phyloP scores from a whole-genome alignment of 2,888 invertebrate genomes.

The Serrognathus titanus region DNA sequence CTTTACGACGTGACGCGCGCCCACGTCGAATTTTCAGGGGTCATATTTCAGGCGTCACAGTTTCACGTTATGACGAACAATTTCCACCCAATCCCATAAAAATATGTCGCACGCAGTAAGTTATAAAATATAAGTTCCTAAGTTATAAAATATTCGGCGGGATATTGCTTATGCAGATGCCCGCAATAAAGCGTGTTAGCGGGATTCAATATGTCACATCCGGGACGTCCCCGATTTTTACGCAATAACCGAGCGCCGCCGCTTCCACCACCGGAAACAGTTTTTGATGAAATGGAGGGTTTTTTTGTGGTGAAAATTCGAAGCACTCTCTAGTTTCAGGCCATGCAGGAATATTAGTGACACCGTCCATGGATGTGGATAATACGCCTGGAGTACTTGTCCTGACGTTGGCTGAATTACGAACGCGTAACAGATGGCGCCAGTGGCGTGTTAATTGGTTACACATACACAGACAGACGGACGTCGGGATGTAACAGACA shows the following conservation, averaged over 20 bases:
- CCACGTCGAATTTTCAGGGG: no score
- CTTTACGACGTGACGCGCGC: no score
- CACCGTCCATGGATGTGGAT: not conserved
- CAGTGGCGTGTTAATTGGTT: constrained; percentile 16
- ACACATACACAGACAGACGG: constrained; percentile 5
- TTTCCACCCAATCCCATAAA: constrained; percentile 20
- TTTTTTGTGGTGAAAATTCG: not conserved
- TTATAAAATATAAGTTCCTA: constrained; percentile 29
- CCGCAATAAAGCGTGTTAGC: constrained; percentile 30
- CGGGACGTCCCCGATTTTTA: constrained; percentile 10
- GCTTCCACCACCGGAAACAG: no score
- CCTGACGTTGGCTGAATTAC: constrained; percentile 13
- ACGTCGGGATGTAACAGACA: constrained; percentile 9
- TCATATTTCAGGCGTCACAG: no score
- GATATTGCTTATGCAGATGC: constrained; percentile 30
- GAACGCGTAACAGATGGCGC: constrained; percentile 15
- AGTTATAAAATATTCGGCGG: constrained; percentile 22
- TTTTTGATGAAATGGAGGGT: no score
- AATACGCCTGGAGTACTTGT: not conserved
- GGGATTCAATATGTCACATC: constrained; percentile 30
- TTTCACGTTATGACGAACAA: constrained; percentile 1
- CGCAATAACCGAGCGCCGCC: constrained; percentile 4
- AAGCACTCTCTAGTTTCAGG: not conserved
- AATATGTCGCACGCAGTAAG: constrained; percentile 28
- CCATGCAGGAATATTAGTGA: not conserved